Evolutionary conservation across 1,140 invertebrate species (phyloP).

Genomic region (Gryllus bimaculatus): DNA sequence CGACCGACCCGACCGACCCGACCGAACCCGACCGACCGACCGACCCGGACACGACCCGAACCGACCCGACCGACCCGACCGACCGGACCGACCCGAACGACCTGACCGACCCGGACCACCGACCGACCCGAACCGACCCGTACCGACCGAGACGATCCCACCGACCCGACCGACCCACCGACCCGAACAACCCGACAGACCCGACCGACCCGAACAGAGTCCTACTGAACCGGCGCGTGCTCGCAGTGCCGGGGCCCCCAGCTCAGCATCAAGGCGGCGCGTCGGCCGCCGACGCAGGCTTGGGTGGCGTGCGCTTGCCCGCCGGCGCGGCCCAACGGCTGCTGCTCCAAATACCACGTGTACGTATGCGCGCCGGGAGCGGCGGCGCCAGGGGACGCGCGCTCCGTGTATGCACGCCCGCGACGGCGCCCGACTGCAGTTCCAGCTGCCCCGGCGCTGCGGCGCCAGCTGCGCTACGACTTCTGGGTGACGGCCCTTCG

Average conservation of each 20-base stretch:
- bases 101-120: too few species aligned
- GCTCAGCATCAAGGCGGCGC: conserved; percentile 38
- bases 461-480: conserved; percentile 34
- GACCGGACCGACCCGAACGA: too few species aligned
- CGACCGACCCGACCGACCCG: too few species aligned
- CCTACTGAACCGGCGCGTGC: too few species aligned
- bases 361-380: conserved; percentile 14
- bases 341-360: conserved; percentile 36
- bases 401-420: conserved; percentile 25
- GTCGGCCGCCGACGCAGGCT: conserved; percentile 33
- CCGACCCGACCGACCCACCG: too few species aligned
- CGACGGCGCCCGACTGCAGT: conserved; percentile 27
- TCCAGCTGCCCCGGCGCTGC: conserved; percentile 35
- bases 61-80: too few species aligned
- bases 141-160: too few species aligned
- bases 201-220: too few species aligned
- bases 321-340: conserved; percentile 40
- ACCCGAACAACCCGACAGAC: too few species aligned
- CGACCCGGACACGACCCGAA: too few species aligned
- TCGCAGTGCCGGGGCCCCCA: conserved; percentile 39
- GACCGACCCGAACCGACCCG: too few species aligned
- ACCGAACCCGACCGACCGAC: too few species aligned
- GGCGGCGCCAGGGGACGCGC: conserved; percentile 22
- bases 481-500: conserved; percentile 39
- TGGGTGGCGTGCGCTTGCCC: conserved; percentile 40